Base-by-base conservation (phyloP, 2,113 vertebrate species). In the Smithornis capensis region DNA sequence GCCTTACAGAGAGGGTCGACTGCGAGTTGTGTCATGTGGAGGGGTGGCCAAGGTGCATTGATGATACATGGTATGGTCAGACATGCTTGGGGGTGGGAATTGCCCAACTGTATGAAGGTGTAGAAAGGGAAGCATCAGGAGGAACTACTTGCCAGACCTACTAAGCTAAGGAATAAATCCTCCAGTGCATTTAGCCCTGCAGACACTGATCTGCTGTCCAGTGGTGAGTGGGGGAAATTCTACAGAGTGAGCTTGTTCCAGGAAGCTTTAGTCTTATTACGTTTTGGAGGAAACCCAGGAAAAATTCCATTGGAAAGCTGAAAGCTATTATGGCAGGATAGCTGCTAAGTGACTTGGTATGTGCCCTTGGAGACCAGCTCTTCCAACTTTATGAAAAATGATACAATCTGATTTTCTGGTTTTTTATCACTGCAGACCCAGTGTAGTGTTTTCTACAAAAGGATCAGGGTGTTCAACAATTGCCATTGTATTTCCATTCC, bases 211-310 rank as follows among this genome's bases (percentile, higher is more conserved):
- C 91, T 87, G 95, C 83, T 94, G 81, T 75, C 92, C 84, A 44
- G 28, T 68, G 84, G 70, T 1, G 10, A 75, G 33, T 2, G 22
- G 47, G 47, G 73, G 24, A 35, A 75, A 78, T 75, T 92, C 92
- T 87, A 76, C 45, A 49, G 52, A 71, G 56, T 29, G 84, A 94
- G 69, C 52, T 87, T 38, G 16, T 87, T 95, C 63, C 57, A 92
- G 73, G 53, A 69, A 89, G 89, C 74, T 91, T 92, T 56, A 50
- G 49, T 79, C 74, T 82, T 92, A 79, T 10, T 94, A 35, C 45
- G n/a, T 93, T 94, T 94, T 95, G 91, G 94, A 96, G 68, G 52
- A 91, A 90, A 70, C 75, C 75, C 94, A 96, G 90, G 91, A 92
- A 95, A 95, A 85, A 80, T 94, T 92, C 62, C 85, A 62, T 50